Evolutionary conservation across 2,113 vertebrate genomes (phyloP), one percentile per base, ranked within the genome.

Genomic region (Crotalus helleri): DNA sequence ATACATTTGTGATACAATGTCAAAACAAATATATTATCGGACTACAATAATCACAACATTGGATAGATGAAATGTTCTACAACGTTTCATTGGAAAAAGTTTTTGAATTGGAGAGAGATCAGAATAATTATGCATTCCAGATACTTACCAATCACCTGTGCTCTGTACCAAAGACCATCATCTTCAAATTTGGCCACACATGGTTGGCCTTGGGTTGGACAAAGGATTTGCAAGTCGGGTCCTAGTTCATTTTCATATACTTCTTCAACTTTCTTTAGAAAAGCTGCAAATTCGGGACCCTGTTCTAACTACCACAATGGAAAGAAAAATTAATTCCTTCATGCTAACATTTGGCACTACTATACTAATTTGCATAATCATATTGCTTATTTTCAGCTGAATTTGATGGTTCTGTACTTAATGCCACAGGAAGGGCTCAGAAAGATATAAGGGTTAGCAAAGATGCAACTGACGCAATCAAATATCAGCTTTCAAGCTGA

Each of bases 91-190:
- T 88, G 29, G 15, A n/a, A 87, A 87, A 55, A 15, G 21, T 89
- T 44, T 89, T 44, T 46, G 55, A 89, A 61, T 24, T 29, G 39
- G 39, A 61, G 11, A 8, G 59, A 44, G 21, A 33, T 54, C 46
- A 33, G 15, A 74, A 6, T 6, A 74, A 54, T n/a, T 33, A 74
- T 55, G 81, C 33, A 12, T 49, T 19, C 89, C 12, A 92, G 92
- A 58, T 1, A 90, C 97, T 95, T 97, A 99, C 99, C 98, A 94
- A 95, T 96, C 91, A 99, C 97, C 95, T 97, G 97, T 91, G 98
- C 99, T 97, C 99, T 98, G 95, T 97, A 98, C 99, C 99, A 99
- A 90, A 96, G 88, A 81, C 97, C 97, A 90, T 98, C 98, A 96
- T 98, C 98, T 29, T 98, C 95, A 93, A 97, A 98, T 91, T 96